Evolutionary conservation across 2,797 vertebrate species (phyloP).

Genomic region (Acanthiza pusilla): DNA sequence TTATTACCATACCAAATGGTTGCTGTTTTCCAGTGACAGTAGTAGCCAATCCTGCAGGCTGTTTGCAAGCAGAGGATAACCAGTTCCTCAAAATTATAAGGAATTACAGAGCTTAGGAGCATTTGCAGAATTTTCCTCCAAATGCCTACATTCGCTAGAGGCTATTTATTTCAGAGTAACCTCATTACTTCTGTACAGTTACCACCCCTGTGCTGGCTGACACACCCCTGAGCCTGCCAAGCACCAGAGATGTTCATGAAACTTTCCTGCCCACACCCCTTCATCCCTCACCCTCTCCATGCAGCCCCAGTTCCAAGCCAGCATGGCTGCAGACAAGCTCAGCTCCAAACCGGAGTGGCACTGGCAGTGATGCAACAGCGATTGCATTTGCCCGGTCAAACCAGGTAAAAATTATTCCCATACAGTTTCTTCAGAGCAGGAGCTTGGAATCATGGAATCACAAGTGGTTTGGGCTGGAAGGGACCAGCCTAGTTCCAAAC

Average conservation of each 20-base stretch:
- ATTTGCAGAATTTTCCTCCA: background rate
- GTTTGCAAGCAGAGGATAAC: background rate
- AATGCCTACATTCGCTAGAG: background rate
- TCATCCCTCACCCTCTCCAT: background rate
- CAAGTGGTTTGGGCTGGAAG: background rate
- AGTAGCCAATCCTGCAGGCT: background rate
- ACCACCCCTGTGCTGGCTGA: background rate
- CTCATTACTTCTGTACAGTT: background rate
- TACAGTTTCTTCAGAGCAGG: background rate
- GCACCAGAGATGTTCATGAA: background rate
- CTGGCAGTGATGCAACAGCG: background rate
- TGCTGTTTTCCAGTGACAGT: background rate
- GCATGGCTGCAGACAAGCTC: background rate
- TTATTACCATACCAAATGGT: background rate
- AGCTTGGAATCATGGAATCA: background rate
- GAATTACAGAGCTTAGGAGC: background rate
- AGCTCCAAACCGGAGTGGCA: no score
- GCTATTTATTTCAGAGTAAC: background rate
- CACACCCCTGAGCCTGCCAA: background rate
- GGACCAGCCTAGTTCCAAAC: background rate
- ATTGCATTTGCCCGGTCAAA: background rate
- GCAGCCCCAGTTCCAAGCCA: background rate
- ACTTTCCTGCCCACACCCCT: background rate
- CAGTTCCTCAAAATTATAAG: background rate
- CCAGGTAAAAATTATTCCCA: background rate